These are phyloP conservation scores for Ahaetulla prasina DNA, from an alignment of 2,113 vertebrate genomes.

Conservation along the genomic window DNA sequence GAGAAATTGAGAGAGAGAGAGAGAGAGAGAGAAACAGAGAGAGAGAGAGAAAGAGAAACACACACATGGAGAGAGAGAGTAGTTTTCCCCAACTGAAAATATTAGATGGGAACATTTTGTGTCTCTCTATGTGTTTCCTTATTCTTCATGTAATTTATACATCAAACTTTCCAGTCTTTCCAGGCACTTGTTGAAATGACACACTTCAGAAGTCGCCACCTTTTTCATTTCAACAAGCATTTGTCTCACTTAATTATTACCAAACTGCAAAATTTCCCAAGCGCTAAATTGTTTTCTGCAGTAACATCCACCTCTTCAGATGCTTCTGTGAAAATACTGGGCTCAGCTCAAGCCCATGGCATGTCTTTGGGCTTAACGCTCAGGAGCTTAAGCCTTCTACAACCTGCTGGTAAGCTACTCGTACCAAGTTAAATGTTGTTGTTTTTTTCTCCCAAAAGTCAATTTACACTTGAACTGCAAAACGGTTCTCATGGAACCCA, in stretches of 20 bases:
- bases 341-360: slow-evolving; percentile 53
- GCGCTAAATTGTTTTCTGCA: slow-evolving; percentile 47
- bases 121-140: neutral
- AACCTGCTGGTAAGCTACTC: slow-evolving; percentile 46
- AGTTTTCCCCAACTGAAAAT: no score
- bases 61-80: no score
- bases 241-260: slow-evolving; percentile 19
- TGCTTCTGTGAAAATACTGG: slow-evolving; percentile 51
- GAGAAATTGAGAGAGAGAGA: neutral
- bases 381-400: slow-evolving; percentile 48
- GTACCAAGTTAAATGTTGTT: slow-evolving; percentile 32
- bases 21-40: no score
- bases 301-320: slow-evolving; percentile 44
- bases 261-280: slow-evolving; percentile 40
- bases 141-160: neutral
- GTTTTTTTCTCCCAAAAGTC: neutral
- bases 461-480: slow-evolving; percentile 59
- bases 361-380: slow-evolving; percentile 60
- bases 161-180: neutral
- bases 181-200: neutral
- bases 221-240: neutral
- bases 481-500: slow-evolving; percentile 51
- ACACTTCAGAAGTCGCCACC: neutral
- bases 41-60: no score
- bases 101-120: neutral